Evolutionary conservation across 2,888 invertebrate genomes (phyloP).

Genomic region (Sinopyrophorus schimmeli): DNA sequence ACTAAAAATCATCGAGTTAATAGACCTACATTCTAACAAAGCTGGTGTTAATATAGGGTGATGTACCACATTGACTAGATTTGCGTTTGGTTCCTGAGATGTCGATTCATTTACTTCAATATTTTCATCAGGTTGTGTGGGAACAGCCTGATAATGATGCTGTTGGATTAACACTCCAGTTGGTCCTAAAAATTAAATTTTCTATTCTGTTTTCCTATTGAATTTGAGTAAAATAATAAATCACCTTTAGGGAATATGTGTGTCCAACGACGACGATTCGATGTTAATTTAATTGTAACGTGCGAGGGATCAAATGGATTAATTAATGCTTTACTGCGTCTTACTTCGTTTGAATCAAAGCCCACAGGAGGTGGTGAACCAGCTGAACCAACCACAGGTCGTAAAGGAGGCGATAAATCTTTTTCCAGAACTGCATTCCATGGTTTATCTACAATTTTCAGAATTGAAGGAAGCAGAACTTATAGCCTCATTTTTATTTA

Average conservation of each 20-base stretch:
- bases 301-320: constrained; percentile 99
- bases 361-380: constrained; percentile 59
- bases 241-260: constrained; percentile 94
- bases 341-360: constrained; percentile 63
- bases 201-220: background rate
- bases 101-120: constrained; percentile 24
- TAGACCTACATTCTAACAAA: constrained; percentile 58
- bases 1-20: no score
- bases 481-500: constrained; percentile 16
- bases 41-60: constrained; percentile 50
- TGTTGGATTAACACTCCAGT: constrained; percentile 90
- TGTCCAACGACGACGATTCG: constrained; percentile 94
- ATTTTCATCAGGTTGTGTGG: constrained; percentile 56
- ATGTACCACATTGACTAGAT: constrained; percentile 1
- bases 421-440: constrained; percentile 52
- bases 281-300: constrained; percentile 93
- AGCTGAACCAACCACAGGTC: constrained; percentile 62
- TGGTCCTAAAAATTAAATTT: constrained; percentile 77
- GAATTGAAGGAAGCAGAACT: constrained; percentile 32
- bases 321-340: constrained; percentile 71
- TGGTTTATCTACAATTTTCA: constrained; percentile 30
- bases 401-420: constrained; percentile 59
- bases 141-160: constrained; percentile 88
- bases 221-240: no score
- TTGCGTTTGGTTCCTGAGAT: no score